These are phyloP conservation scores for Idaea straminata DNA, from an alignment of 2,888 invertebrate genomes.

Conservation along the genomic window DNA sequence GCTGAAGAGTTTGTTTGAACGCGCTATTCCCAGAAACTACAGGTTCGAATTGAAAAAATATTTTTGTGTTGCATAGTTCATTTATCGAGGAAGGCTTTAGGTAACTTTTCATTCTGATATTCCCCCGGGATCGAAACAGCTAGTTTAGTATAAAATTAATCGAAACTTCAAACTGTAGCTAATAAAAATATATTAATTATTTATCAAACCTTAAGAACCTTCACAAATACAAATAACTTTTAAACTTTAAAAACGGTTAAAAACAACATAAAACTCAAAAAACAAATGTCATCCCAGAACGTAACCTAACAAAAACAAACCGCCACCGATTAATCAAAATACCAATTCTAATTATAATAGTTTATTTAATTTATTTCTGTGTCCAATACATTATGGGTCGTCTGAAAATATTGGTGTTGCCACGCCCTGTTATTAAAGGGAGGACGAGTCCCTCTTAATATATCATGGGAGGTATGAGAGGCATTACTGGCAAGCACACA, in stretches of 20 bases:
- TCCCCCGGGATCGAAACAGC: no score
- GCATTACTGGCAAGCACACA: not conserved
- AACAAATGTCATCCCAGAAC: not conserved
- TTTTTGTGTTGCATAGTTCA: no score
- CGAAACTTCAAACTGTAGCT: no score
- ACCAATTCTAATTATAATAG: constrained; percentile 50
- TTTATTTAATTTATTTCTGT: constrained; percentile 47
- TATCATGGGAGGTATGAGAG: constrained; percentile 23
- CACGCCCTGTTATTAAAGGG: constrained; percentile 34
- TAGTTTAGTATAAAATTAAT: no score
- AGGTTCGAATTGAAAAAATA: no score
- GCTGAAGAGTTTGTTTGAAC: no score
- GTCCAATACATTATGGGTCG: constrained; percentile 36
- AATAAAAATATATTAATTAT: no score
- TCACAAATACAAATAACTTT: not conserved
- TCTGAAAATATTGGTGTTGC: constrained; percentile 32
- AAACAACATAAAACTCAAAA: not conserved
- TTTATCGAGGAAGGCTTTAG: no score
- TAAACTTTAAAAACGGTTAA: not conserved
- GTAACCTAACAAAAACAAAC: not conserved
- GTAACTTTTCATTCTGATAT: no score
- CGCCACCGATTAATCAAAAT: constrained; percentile 44
- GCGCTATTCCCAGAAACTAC: no score
- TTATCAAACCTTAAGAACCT: no score
- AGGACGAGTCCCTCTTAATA: constrained; percentile 23